Evolutionary conservation across 2,888 invertebrate species (phyloP).

Genomic region (Eupithecia dodoneata): DNA sequence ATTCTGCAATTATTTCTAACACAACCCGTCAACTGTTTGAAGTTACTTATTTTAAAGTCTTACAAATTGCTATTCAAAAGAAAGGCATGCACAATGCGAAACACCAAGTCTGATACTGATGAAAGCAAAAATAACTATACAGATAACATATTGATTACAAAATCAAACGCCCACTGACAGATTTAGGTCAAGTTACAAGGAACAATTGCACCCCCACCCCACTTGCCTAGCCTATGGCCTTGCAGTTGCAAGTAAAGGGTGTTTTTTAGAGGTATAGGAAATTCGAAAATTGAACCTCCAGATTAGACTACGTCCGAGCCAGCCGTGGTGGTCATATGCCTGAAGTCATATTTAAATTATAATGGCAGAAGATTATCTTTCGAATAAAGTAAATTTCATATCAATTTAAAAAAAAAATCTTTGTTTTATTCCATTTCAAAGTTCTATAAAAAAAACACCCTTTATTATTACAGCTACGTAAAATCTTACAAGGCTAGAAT

Average conservation of each 20-base stretch:
- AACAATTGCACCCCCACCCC: not conserved
- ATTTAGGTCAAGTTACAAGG: slow-evolving; percentile 19
- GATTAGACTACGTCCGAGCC: too few species aligned
- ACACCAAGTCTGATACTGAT: slow-evolving; percentile 2
- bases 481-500: not conserved
- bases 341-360: too few species aligned
- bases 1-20: slow-evolving; percentile 3
- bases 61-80: not conserved
- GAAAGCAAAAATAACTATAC: not conserved
- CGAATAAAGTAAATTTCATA: too few species aligned
- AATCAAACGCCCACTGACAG: slow-evolving; percentile 2
- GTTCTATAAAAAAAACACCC: too few species aligned
- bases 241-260: not conserved
- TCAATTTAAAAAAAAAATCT: too few species aligned
- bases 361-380: too few species aligned
- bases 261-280: too few species aligned
- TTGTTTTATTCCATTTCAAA: too few species aligned
- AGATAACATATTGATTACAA: slow-evolving; percentile 9
- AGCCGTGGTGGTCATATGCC: too few species aligned
- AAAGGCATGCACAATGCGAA: slow-evolving; percentile 1
- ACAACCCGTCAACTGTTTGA: not conserved
- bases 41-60: not conserved
- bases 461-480: not conserved
- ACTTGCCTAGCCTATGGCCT: not conserved
- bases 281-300: too few species aligned